These are phyloP conservation scores for Emys orbicularis DNA, from an alignment of 2,797 vertebrate species.

Conservation along the genomic window DNA sequence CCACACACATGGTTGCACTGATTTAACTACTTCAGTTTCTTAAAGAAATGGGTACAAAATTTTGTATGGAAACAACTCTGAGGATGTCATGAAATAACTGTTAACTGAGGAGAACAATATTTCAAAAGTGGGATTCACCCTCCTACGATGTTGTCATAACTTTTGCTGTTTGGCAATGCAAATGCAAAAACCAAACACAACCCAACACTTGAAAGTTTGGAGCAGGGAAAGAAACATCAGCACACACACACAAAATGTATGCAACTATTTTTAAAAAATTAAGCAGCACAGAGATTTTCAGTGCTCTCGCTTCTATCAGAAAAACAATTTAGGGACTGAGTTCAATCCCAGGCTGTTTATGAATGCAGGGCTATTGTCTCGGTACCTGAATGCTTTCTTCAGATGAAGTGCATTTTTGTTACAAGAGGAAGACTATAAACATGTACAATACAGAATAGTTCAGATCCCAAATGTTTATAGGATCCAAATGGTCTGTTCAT, in stretches of 20 bases:
- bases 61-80: background rate
- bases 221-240: background rate
- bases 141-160: background rate
- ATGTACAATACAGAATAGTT: conserved; percentile 38
- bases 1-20: background rate
- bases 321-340: conserved; percentile 21
- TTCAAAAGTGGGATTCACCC: background rate
- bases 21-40: background rate
- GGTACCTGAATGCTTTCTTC: conserved; percentile 43
- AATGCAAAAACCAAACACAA: background rate
- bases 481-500: conserved; percentile 67
- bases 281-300: background rate
- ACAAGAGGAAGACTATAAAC: conserved; percentile 31
- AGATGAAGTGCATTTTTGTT: conserved; percentile 56
- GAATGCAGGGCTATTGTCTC: conserved; percentile 54
- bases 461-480: conserved; percentile 40
- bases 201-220: background rate
- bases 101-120: background rate
- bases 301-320: conserved; percentile 18
- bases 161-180: background rate
- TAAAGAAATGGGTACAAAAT: background rate
- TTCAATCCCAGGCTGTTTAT: conserved; percentile 23
- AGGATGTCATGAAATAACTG: background rate
- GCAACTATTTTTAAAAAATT: background rate
- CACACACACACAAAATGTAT: background rate